Percentiles rank a stretch among this genome's conserved stretches.
These are phyloP conservation scores for Crotalus viridis DNA, from an alignment of 2,113 vertebrate genomes.

Conservation along the genomic window DNA sequence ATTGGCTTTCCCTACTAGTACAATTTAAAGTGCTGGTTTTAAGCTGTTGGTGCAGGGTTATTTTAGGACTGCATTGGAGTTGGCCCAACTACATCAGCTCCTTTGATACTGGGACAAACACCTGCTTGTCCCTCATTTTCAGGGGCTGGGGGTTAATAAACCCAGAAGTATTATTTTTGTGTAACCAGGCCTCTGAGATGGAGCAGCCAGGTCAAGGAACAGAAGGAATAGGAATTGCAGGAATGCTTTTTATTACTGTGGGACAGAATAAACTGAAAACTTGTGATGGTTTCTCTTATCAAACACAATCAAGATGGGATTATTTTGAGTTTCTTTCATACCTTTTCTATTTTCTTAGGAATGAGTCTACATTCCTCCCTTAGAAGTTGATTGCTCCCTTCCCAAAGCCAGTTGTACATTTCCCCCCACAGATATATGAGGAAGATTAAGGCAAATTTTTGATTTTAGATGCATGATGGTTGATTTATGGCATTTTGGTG, in stretches of 20 bases:
- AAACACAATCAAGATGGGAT: not conserved
- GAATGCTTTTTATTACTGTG: not conserved
- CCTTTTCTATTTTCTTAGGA: not conserved
- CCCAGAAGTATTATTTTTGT: not conserved
- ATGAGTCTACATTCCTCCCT: not conserved
- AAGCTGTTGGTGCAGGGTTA: not conserved
- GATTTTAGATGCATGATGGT: constrained; percentile 46
- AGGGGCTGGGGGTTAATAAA: not conserved
- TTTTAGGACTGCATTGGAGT: not conserved
- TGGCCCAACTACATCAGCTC: not conserved
- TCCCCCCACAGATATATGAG: not conserved
- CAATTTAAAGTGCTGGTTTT: not conserved
- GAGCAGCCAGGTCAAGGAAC: constrained; percentile 2
- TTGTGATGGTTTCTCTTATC: not conserved
- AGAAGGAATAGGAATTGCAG: not conserved
- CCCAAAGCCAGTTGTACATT: not conserved
- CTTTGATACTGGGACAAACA: not conserved
- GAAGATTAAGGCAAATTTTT: constrained; percentile 45
- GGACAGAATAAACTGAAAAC: not conserved
- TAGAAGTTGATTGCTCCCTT: not conserved
- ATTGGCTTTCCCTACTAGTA: not conserved
- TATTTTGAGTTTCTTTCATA: not conserved
- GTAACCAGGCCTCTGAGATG: not conserved
- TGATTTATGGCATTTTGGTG: constrained; percentile 42
- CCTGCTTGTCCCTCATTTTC: not conserved